phyloP scores from a whole-genome alignment of 2,797 vertebrate species.

The Mus spretus region DNA sequence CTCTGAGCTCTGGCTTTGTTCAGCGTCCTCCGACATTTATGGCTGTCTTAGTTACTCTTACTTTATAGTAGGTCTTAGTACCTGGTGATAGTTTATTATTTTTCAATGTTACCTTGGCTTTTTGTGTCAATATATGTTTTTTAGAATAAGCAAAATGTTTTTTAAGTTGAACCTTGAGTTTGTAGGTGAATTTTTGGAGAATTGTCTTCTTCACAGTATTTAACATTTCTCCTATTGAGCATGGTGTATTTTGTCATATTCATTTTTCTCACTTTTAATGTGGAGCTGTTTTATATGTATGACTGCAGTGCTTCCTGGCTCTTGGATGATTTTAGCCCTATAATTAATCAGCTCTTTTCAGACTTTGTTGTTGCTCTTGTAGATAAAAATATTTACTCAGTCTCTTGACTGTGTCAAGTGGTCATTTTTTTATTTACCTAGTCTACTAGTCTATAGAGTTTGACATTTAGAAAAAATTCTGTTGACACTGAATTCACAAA shows the following conservation, averaged over 20 bases:
- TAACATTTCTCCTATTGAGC: not conserved
- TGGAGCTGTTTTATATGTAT: not conserved
- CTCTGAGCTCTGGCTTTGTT: not conserved
- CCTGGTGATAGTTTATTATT: not conserved
- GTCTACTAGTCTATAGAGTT: not conserved
- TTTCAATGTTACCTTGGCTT: not conserved
- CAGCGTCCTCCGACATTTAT: not conserved
- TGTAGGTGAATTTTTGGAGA: not conserved
- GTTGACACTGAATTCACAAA: slow-evolving; percentile 10
- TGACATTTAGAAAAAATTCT: slow-evolving; percentile 55
- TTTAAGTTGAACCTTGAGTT: not conserved
- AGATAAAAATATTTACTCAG: slow-evolving; percentile 5
- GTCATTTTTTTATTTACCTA: slow-evolving; percentile 35
- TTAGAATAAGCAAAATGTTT: not conserved
- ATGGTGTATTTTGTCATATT: not conserved
- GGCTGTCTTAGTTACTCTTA: not conserved
- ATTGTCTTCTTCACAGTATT: not conserved
- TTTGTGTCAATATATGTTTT: not conserved
- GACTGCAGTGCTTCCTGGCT: not conserved
- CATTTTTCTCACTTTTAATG: not conserved
- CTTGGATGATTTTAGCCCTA: not conserved
- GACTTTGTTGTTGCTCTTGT: slow-evolving; percentile 1
- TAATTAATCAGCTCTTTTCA: not conserved
- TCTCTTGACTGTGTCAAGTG: not conserved
- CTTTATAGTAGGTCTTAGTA: not conserved